Percentiles rank a stretch among this genome's conserved stretches.
Evolutionary conservation across 2,888 invertebrate genomes (phyloP).

Genomic region (Melieria omissa): DNA sequence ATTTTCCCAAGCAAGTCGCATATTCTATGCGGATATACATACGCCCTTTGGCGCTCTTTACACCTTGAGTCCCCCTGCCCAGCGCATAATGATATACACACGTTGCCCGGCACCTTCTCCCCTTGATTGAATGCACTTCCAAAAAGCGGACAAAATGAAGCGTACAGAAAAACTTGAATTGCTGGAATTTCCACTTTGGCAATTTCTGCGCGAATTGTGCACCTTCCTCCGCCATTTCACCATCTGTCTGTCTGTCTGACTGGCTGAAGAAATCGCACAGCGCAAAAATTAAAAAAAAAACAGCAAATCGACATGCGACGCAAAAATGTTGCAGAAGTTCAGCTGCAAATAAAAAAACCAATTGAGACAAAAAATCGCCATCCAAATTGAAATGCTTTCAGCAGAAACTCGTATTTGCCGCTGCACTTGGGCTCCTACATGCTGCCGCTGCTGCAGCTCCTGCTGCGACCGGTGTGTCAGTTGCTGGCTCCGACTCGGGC

Average conservation of each 20-base stretch:
- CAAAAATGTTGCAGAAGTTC: constrained; percentile 9
- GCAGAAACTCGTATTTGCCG: constrained; percentile 14
- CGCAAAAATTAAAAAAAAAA: constrained; percentile 8
- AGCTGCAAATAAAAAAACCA: neutral
- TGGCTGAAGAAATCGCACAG: constrained; percentile 21
- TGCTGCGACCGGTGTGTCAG: constrained; percentile 30
- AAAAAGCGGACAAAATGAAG: constrained; percentile 23
- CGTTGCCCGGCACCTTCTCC: neutral
- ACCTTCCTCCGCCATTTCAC: constrained; percentile 2
- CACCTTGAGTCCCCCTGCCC: neutral
- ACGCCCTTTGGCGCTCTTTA: too few relatives aligned
- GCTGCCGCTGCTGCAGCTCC: constrained; percentile 19
- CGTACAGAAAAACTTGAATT: constrained; percentile 53
- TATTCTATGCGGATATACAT: too few relatives aligned
- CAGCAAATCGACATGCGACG: constrained; percentile 26
- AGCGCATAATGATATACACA: neutral
- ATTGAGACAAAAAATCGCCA: neutral
- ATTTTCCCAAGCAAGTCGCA: too few relatives aligned
- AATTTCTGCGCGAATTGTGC: constrained; percentile 32
- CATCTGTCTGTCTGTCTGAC: constrained; percentile 17
- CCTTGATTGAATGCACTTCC: constrained; percentile 12
- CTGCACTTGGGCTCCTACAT: constrained; percentile 14
- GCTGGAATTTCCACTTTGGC: constrained; percentile 58
- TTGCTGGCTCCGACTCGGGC: constrained; percentile 20
- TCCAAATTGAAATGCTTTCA: constrained; percentile 5